These are phyloP conservation scores for Trachelipus rathkii DNA, from an alignment of 1,140 invertebrate genomes.

Conservation along the genomic window DNA sequence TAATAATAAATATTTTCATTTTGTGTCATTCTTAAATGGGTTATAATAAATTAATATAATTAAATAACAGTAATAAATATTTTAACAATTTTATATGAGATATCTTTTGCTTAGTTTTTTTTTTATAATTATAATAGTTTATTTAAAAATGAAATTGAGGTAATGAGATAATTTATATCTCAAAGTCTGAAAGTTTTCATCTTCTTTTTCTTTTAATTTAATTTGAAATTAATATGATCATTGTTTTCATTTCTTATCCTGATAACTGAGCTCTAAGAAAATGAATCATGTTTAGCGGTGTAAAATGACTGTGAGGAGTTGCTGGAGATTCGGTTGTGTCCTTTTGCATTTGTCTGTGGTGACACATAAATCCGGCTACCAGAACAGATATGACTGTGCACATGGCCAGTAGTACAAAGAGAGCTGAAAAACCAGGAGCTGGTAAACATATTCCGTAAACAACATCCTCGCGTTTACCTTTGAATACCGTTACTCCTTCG, in stretches of 20 bases:
- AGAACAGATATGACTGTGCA: constrained; percentile 65
- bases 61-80: too few relatives aligned
- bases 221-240: neutral
- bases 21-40: too few relatives aligned
- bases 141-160: too few relatives aligned
- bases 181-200: too few relatives aligned
- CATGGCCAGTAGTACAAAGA: constrained; percentile 79
- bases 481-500: constrained; percentile 63
- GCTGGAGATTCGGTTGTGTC: constrained; percentile 44
- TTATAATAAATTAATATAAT: too few relatives aligned
- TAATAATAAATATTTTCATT: too few relatives aligned
- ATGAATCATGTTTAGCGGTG: constrained; percentile 42
- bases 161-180: too few relatives aligned
- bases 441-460: constrained; percentile 88
- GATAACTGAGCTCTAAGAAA: constrained; percentile 39
- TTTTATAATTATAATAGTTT: too few relatives aligned
- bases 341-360: constrained; percentile 47
- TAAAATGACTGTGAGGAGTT: constrained; percentile 27
- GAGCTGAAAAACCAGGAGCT: constrained; percentile 76
- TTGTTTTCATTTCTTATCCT: constrained; percentile 9
- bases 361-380: constrained; percentile 49
- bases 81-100: too few relatives aligned
- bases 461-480: constrained; percentile 71
- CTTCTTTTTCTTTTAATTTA: too few relatives aligned
- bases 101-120: too few relatives aligned